Base-by-base conservation (phyloP, 2,113 vertebrate species). In the Leuciscus idus region DNA sequence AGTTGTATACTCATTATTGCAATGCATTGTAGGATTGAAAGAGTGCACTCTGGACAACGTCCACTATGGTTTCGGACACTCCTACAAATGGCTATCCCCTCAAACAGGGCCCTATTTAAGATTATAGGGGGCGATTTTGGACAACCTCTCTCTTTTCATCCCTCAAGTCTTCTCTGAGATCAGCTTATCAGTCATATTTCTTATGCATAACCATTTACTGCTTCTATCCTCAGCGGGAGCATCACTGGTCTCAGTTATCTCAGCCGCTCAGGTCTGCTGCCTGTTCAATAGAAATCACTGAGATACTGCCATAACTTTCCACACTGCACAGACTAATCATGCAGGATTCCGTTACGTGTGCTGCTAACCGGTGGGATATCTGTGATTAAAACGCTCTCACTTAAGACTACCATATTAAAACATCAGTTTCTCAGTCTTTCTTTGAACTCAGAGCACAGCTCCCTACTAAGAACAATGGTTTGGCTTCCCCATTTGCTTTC, bases 181-280 rank as follows among this genome's bases (percentile, higher is more conserved):
- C 6, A 43, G 43, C 2, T 74, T 48, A 48, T 46, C n/a, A 1
- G 39, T 28, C 6, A 26, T 75, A 75, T 75, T 75, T 75, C 1
- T 17, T 50, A 75, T 75, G 43, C 43, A n/a, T 74, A 46, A 46
- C 70, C 70, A 39, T 70, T 19, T 15, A 73, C 70, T 75, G 43
- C 5, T 75, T 75, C 73, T 50, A n/a, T 26, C 73, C n/a, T 75
- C 73, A 75, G 50, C 46, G 43, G 73, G n/a, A 50, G 7, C 13
- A 26, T 75, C 43, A 28, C 23, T 75, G 43, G 23, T 74, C 6
- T 48, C 12, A 48, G 70, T 46, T 73, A 74, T 74, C 43, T 28
- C n/a, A 75, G 73, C 3, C 13, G 13, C n/a, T 75, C 43, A 75
- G 73, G 39, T 28, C 43, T 75, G 11, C 43, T 50, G 72, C 72